phyloP scores from a whole-genome alignment of 1,140 invertebrate species.

The Ladona fulva region DNA sequence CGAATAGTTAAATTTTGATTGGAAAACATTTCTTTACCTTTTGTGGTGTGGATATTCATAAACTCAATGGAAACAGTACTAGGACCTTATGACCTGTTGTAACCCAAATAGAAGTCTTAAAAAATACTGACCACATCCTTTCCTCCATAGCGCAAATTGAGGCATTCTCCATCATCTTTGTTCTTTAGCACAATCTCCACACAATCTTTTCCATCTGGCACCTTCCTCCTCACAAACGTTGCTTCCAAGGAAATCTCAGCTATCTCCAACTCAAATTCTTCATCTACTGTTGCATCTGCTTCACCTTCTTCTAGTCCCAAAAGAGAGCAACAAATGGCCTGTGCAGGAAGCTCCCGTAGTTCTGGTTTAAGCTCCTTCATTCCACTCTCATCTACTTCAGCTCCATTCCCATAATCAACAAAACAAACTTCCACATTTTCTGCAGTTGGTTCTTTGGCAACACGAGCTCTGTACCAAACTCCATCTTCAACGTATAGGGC shows the following conservation, averaged over 20 bases:
- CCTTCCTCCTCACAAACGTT: background rate
- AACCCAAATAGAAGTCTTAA: no score
- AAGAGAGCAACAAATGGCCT: constrained; percentile 35
- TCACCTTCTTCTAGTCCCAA: constrained; percentile 26
- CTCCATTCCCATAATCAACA: constrained; percentile 50
- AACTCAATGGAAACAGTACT: no score
- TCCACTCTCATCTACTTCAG: constrained; percentile 29
- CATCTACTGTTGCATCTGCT: constrained; percentile 22
- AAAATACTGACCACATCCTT: background rate
- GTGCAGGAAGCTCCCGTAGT: constrained; percentile 30
- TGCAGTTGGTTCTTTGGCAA: constrained; percentile 47
- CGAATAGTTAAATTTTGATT: no score
- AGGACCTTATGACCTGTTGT: no score
- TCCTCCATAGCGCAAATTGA: background rate
- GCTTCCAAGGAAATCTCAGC: background rate
- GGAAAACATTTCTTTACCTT: no score
- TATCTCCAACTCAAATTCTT: background rate
- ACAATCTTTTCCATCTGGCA: background rate
- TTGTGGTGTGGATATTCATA: no score
- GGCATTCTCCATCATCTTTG: background rate
- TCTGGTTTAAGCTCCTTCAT: constrained; percentile 35
- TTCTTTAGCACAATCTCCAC: background rate
- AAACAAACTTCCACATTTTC: constrained; percentile 38
- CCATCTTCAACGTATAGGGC: constrained; percentile 35
- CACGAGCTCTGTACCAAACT: constrained; percentile 35